Conservation (phyloP, 2,888 invertebrate species). For the Tachina lurida region DNA sequence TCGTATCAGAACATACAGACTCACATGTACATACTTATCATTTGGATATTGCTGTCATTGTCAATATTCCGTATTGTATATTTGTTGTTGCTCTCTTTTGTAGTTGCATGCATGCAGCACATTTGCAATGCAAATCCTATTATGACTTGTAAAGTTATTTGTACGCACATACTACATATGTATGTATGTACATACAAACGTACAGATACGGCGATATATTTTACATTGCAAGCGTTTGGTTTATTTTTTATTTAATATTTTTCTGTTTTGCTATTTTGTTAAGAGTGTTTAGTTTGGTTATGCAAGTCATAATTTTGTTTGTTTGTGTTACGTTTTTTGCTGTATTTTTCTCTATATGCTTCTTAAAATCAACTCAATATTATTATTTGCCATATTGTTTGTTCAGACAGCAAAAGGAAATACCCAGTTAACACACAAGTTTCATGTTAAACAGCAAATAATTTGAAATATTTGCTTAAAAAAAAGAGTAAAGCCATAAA, state of each 20-base stretch:
- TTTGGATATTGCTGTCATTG: constrained; percentile 66
- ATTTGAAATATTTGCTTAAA: background rate
- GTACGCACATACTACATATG: constrained; percentile 9
- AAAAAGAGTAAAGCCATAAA: no score
- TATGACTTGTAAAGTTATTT: constrained; percentile 73
- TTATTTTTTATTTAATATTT: constrained; percentile 53
- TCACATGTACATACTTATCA: constrained; percentile 40
- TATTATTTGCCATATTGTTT: constrained; percentile 67
- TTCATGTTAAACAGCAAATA: background rate
- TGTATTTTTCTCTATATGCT: constrained; percentile 35
- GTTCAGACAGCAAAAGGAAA: constrained; percentile 41
- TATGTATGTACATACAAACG: background rate
- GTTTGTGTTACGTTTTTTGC: constrained; percentile 60
- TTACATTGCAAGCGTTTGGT: constrained; percentile 51
- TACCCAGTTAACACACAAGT: constrained; percentile 12
- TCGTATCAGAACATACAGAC: constrained; percentile 10
- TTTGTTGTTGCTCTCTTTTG: constrained; percentile 60
- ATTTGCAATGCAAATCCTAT: constrained; percentile 75
- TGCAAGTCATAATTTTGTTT: constrained; percentile 69
- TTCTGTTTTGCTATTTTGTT: constrained; percentile 48
- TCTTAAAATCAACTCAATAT: constrained; percentile 47
- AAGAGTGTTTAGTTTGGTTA: constrained; percentile 67
- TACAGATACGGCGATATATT: constrained; percentile 17
- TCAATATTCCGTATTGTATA: constrained; percentile 47
- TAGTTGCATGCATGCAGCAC: constrained; percentile 44